Base-by-base conservation (phyloP, 2,113 vertebrate genomes). In the Rhinichthys klamathensis region DNA sequence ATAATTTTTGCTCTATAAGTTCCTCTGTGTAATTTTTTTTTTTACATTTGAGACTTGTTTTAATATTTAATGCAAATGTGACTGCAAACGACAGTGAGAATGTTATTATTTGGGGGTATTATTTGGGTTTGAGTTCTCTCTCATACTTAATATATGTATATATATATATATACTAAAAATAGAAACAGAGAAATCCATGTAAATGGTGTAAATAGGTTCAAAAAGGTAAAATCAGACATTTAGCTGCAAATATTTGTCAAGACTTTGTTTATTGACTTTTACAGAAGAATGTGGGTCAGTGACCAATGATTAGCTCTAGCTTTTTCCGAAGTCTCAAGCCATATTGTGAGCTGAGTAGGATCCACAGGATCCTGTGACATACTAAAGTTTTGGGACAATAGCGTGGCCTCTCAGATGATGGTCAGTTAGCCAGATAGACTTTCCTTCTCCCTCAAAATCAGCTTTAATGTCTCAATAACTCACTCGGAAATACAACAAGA, bases 271-370 rank as follows among this genome's bases (percentile, higher is more conserved):
- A 3, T 23, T 27, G 7, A 27, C 4, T 25, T 7, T 63, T 80
- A 41, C 12, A 27, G 35, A 27, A 65, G 56, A 30, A 80, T 80
- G 60, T 65, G n/a, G 78, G 86, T 90, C 91, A 90, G 30, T 85
- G 85, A 84, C 88, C 91, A 88, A 84, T 49, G 89, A 92, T 89
- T 88, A 92, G 92, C 6, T 89, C 91, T 92, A 92, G 91, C 92
- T 93, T 90, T 94, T 94, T 94, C 92, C 92, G 86, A 87, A 91
- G 89, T 85, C 91, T 91, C 90, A 90, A 84, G 90, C 90, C 91
- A 93, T 93, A 93, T 91, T 94, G 92, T 92, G 92, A 73, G 77
- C 87, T 60, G 77, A 27, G 94, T n/a, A n/a, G n/a, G n/a, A n/a
- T n/a, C n/a, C 92, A 93, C 94, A 91, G 89, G 93, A 94, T 94